Evolutionary conservation across 2,888 invertebrate genomes (phyloP).

Genomic region (Sphaerophoria taeniata): DNA sequence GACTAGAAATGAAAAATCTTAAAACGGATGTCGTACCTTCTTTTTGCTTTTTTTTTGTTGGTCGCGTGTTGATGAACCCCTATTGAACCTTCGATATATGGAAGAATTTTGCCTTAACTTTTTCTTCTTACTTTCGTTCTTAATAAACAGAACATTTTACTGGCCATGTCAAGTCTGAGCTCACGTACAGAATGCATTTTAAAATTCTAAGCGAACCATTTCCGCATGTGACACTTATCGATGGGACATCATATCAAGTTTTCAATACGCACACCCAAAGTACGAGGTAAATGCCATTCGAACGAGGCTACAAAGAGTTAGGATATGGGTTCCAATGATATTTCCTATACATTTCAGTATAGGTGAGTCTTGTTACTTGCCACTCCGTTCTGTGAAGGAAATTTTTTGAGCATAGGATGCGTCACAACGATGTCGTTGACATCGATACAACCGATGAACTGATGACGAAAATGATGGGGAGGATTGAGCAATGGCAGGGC

Average conservation of each 20-base stretch:
- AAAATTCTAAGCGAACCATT: conserved; percentile 58
- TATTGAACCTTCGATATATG: not conserved
- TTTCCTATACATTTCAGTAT: too few species aligned
- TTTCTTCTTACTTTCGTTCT: not conserved
- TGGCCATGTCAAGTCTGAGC: conserved; percentile 29
- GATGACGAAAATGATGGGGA: too few species aligned
- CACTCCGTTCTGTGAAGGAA: not conserved
- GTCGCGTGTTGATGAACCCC: conserved; percentile 28
- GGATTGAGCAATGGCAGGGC: conserved; percentile 1
- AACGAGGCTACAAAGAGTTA: conserved; percentile 5
- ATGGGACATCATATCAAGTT: conserved; percentile 56
- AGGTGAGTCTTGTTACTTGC: not conserved
- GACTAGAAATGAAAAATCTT: conserved; percentile 25
- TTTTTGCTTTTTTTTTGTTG: not conserved
- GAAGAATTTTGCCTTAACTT: not conserved
- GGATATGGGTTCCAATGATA: not conserved
- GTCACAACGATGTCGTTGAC: too few species aligned
- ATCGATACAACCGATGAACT: not conserved
- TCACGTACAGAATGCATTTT: conserved; percentile 51
- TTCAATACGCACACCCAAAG: conserved; percentile 38
- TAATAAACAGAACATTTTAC: conserved; percentile 34
- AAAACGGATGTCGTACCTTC: not conserved
- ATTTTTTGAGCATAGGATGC: not conserved
- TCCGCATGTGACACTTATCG: conserved; percentile 59
- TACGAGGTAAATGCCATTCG: not conserved